Conservation (phyloP, 2,797 vertebrate genomes). For the Stomatorhinus walkeri region DNA sequence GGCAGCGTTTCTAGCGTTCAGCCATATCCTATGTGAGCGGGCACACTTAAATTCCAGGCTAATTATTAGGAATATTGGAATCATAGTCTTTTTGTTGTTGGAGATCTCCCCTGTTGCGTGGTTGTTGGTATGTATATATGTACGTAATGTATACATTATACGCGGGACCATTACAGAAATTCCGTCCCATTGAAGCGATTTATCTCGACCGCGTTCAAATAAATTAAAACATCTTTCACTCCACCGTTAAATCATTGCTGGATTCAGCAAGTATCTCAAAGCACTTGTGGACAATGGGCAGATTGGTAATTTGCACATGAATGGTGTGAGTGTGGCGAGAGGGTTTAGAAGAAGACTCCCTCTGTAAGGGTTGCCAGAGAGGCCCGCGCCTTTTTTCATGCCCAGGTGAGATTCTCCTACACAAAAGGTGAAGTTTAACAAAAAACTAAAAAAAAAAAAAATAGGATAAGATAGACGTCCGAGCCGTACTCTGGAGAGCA, state of each 20-base stretch:
- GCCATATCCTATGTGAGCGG: neutral
- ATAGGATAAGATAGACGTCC: conserved; percentile 45
- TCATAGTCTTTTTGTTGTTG: neutral
- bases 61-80: neutral
- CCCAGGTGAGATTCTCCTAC: conserved; percentile 62
- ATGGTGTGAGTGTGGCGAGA: conserved; percentile 60
- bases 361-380: conserved; percentile 39
- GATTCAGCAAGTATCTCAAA: conserved; percentile 60
- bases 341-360: conserved; percentile 60
- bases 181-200: conserved; percentile 2
- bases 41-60: neutral
- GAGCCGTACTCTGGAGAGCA: conserved; percentile 38
- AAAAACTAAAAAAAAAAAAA: conserved; percentile 41
- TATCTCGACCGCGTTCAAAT: conserved; percentile 27
- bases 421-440: conserved; percentile 53
- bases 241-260: conserved; percentile 55
- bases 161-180: neutral
- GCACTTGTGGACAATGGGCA: conserved; percentile 50
- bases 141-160: neutral
- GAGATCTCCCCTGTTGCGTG: neutral
- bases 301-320: conserved; percentile 67
- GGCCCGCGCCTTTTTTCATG: conserved; percentile 45
- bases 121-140: neutral
- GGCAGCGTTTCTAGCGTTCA: neutral
- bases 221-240: conserved; percentile 47